Evolutionary conservation across 2,888 invertebrate genomes (phyloP), one percentile per base, ranked within the genome.

Genomic region (Ephialtes manifestator): DNA sequence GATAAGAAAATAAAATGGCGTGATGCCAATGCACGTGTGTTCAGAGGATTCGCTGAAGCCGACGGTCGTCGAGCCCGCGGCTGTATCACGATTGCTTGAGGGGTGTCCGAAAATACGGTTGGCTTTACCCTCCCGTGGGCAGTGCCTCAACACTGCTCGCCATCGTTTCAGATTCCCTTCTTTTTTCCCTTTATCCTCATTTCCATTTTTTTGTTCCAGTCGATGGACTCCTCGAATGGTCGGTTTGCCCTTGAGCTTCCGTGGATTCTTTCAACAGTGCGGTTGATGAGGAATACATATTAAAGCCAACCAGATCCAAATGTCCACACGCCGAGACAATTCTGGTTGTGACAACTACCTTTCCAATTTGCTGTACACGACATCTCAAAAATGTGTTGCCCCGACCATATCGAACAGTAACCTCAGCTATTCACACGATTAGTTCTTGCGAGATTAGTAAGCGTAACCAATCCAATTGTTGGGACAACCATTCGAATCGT

Each of bases 1-100:
- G 70, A 68, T 74, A 68, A 77, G 84, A 90, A 90, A 90, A 90
- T 90, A 91, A 92, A 88, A 90, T 91, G 91, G 91, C 91, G 87
- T 35, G 39, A 65, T 88, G 90, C 90, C 91, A 91, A 89, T 89
- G 89, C 90, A 90, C 90, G 90, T 91, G 90, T 87, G 89, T 53
- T 65, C 35, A 39, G 63, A 76, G 48, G 39, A n/a, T 35, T 8
- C 18, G 4, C 31, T 11, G 28, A 70, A 43, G 63, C 35, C 43
- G 72, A 11, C 28, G n/a, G 20, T 58, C 39, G 68, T 24, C 51
- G 13, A 46, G 83, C 74, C 87, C 70, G 76, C 78, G 75, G 85
- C 76, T 84, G 87, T 82, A 88, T 39, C 86, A 86, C 88, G 86
- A 89, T 90, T 90, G 90, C 88, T 88, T 86, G 65, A 60, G 72